Evolutionary conservation across 2,113 vertebrate genomes (phyloP).

Genomic region (Rhinoderma darwinii): DNA sequence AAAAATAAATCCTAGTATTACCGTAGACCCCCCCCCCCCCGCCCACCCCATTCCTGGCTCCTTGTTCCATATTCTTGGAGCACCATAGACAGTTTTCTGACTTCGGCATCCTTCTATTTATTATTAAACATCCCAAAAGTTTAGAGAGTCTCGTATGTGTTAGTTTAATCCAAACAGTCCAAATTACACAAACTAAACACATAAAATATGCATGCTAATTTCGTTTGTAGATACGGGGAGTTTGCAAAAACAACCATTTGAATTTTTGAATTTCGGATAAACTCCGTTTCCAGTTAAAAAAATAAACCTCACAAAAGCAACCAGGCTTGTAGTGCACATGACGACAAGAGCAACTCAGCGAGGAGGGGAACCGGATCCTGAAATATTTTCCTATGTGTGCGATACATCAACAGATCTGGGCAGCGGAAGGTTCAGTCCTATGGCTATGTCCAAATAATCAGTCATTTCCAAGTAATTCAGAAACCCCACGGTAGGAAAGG

Average conservation of each 20-base stretch:
- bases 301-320: slow-evolving; percentile 41
- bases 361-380: background rate
- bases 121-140: slow-evolving; percentile 58
- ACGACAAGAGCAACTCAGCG: slow-evolving; percentile 32
- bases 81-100: slow-evolving; percentile 29
- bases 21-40: background rate
- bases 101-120: slow-evolving; percentile 50
- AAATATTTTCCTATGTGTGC: slow-evolving; percentile 26
- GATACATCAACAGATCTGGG: background rate
- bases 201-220: slow-evolving; percentile 59
- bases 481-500: background rate
- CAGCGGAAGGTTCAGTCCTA: background rate
- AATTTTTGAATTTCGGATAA: slow-evolving; percentile 59
- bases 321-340: slow-evolving; percentile 48
- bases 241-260: slow-evolving; percentile 61
- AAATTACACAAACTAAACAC: slow-evolving; percentile 60
- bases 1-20: slow-evolving; percentile 42
- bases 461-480: background rate
- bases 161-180: slow-evolving; percentile 59
- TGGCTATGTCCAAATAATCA: background rate
- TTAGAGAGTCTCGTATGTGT: slow-evolving; percentile 58
- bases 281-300: slow-evolving; percentile 55
- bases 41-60: background rate
- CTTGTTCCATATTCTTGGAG: background rate
- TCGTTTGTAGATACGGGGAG: slow-evolving; percentile 59